Percentiles rank a stretch among this genome's conserved stretches.
These are phyloP conservation scores for Ophonus ardosiacus DNA, from an alignment of 2,888 invertebrate species.

Conservation along the genomic window DNA sequence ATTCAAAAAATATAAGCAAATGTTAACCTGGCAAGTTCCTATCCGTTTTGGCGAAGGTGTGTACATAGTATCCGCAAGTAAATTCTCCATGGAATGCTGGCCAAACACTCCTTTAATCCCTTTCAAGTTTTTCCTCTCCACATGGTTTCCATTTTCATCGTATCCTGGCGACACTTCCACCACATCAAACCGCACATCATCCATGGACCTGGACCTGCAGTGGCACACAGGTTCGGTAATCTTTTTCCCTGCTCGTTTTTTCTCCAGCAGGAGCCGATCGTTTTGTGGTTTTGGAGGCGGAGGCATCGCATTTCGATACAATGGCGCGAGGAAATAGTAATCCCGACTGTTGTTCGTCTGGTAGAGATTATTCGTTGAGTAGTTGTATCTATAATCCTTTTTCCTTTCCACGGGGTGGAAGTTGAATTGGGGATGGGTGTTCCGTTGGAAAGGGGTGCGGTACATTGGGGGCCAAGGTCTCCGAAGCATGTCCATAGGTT, in stretches of 20 bases:
- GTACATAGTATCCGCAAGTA: constrained; percentile 78
- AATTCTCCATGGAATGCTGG: constrained; percentile 81
- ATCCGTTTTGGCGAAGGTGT: constrained; percentile 78
- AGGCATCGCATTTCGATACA: constrained; percentile 83
- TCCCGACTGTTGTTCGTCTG: constrained; percentile 74
- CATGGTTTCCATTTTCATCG: constrained; percentile 82
- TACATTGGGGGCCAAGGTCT: constrained; percentile 84
- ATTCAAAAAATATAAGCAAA: too few relatives aligned
- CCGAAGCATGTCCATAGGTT: constrained; percentile 74
- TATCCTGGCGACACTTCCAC: constrained; percentile 76
- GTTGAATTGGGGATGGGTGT: constrained; percentile 63
- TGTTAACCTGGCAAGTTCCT: constrained; percentile 78
- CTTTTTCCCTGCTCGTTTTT: constrained; percentile 68
- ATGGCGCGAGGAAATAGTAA: constrained; percentile 83
- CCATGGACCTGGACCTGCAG: constrained; percentile 84
- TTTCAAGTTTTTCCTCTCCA: constrained; percentile 78
- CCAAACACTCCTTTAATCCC: constrained; percentile 69
- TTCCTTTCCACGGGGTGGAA: constrained; percentile 73
- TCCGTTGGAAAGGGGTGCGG: constrained; percentile 74
- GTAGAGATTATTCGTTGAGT: constrained; percentile 61
- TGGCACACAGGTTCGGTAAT: constrained; percentile 76
- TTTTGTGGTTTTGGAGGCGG: constrained; percentile 76
- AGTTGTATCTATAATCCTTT: constrained; percentile 74
- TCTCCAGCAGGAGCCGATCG: constrained; percentile 71
- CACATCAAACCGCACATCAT: constrained; percentile 84